Base-by-base conservation (phyloP, 2,113 vertebrate genomes). In the Ivindomyrus marchei region DNA sequence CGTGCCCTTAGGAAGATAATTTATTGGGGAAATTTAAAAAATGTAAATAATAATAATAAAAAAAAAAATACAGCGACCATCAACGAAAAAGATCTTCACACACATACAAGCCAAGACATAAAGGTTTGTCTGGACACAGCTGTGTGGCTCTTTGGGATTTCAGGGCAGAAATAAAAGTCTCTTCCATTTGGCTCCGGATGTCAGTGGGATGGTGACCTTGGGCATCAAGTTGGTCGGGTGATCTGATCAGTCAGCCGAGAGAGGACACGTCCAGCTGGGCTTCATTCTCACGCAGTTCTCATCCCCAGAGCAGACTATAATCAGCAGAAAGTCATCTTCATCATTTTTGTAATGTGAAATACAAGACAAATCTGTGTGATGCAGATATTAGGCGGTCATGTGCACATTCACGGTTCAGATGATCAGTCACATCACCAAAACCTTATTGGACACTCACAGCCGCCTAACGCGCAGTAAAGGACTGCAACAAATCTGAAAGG, bases 261-360 rank as follows among this genome's bases (percentile, higher is more conserved):
- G 80, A 8, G 36, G 13, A 3, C 1, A 24, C 27, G 0, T 56
- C 36, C 49, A 36, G 50, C 17, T 3, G 85, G 47, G 27, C 10
- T 2, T 17, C 50, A 9, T 13, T 1, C 27, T 21, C n/a, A 10
- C 4, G 47, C n/a, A 17, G 10, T 0, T 89, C 49, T 96, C 92
- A 96, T 87, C 95, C 95, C 96, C 96, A 96, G 0, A 96, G 94
- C 92, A 96, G 95, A 92, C 96, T 96, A 91, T 47, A 86, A 90
- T 15, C 80, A 77, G 52, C 45, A 66, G 47, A 49, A 85, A 89
- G 85, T 21, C 83, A 1, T 39, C 80, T 47, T 85, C 83, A 84
- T 7, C 52, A 53, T 4, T 42, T 47, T 36, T 4, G 13, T 6
- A 36, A 42, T 2, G 36, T 45, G 39, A 47, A 13, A 45, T 11